A percentile compares a stretch with the other conserved stretches of the same genome.
Conservation (phyloP, 2,113 vertebrate species). For the Cyanistes caeruleus region DNA sequence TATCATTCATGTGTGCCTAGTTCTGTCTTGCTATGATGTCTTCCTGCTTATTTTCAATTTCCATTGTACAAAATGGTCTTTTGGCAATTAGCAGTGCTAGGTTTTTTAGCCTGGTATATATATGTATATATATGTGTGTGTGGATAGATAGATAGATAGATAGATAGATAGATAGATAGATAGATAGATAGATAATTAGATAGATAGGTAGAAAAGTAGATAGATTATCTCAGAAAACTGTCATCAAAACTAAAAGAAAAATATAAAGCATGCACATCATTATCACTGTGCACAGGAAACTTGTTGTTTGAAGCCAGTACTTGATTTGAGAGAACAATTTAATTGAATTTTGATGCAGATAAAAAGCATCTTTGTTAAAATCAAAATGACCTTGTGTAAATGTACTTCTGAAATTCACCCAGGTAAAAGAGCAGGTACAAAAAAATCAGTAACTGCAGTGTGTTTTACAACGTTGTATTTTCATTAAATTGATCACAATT, state of each 20-base stretch:
- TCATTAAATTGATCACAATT: constrained; percentile 11
- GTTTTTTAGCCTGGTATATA: background rate
- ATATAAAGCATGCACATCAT: background rate
- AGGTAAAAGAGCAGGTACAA: constrained; percentile 15
- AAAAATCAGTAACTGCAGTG: background rate
- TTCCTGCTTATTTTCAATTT: constrained; percentile 33
- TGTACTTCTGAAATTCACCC: background rate
- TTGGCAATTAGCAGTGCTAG: constrained; percentile 32
- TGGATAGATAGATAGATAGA: too few species aligned
- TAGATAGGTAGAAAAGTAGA: too few species aligned
- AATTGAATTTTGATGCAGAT: constrained; percentile 42
- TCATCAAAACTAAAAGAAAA: background rate
- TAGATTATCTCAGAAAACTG: background rate
- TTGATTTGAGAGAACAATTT: constrained; percentile 34
- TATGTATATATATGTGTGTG: background rate
- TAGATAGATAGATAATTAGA: too few species aligned
- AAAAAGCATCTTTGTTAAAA: constrained; percentile 27
- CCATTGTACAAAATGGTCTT: constrained; percentile 8
- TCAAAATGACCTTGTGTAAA: constrained; percentile 26
- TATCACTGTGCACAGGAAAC: background rate
- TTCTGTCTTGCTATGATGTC: background rate
- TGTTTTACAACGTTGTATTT: background rate
- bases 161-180: too few species aligned
- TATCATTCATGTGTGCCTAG: background rate
- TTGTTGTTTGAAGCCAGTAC: background rate